Evolutionary conservation across 2,888 invertebrate genomes (phyloP).

Genomic region (Saturnia japonica): DNA sequence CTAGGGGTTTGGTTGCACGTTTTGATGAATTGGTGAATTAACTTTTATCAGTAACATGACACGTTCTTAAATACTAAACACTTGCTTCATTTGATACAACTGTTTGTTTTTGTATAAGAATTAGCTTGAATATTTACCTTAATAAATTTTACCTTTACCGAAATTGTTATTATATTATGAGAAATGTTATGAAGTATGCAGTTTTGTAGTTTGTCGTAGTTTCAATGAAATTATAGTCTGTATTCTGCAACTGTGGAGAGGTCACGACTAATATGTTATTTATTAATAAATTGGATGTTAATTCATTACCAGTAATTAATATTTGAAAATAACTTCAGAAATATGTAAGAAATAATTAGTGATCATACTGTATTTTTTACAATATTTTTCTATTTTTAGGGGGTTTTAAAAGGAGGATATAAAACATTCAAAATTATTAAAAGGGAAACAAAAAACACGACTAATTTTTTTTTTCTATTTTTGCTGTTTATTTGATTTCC

Average conservation of each 20-base stretch:
- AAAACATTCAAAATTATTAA: too few relatives aligned
- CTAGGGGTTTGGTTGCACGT: slow-evolving; percentile 30
- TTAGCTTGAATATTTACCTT: background rate
- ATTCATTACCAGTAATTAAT: too few relatives aligned
- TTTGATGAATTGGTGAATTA: slow-evolving; percentile 20
- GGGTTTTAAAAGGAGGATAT: too few relatives aligned
- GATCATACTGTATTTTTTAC: too few relatives aligned
- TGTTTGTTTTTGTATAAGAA: background rate
- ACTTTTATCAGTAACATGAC: background rate
- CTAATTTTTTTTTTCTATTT: too few relatives aligned
- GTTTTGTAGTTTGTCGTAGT: background rate
- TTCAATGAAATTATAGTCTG: too few relatives aligned
- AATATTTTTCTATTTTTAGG: too few relatives aligned
- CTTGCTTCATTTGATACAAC: background rate
- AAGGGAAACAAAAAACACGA: too few relatives aligned
- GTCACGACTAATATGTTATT: background rate
- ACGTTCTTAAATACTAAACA: slow-evolving; percentile 1
- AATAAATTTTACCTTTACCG: background rate
- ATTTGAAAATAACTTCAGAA: too few relatives aligned
- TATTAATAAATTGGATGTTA: too few relatives aligned
- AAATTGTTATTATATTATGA: background rate
- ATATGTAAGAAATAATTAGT: too few relatives aligned
- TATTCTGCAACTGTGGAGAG: background rate
- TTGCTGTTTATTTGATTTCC: too few relatives aligned
- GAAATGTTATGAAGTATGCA: background rate